phyloP scores from a whole-genome alignment of 2,797 vertebrate species.

The Acanthurus tractus region DNA sequence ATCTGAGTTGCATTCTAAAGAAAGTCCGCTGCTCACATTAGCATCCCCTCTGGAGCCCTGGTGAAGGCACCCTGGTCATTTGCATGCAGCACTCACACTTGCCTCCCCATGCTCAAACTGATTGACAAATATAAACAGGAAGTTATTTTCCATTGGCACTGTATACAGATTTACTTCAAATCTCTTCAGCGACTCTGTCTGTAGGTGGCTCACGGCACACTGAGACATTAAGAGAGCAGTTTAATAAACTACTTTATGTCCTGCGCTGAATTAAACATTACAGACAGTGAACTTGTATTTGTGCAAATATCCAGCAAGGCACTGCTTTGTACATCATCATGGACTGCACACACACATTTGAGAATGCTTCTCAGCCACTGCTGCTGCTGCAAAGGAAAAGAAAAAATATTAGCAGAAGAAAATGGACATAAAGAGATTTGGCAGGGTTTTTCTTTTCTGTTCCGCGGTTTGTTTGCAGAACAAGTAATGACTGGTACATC shows the following conservation, averaged over 20 bases:
- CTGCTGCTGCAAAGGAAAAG: not conserved
- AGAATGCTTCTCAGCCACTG: not conserved
- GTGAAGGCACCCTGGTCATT: constrained; percentile 58
- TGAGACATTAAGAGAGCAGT: constrained; percentile 41
- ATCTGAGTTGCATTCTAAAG: constrained; percentile 72
- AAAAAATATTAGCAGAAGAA: not conserved
- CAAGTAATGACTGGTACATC: not conserved
- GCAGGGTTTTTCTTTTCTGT: not conserved
- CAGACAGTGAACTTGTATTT: not conserved
- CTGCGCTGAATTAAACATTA: constrained; percentile 33
- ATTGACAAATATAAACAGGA: constrained; percentile 71
- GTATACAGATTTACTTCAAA: constrained; percentile 50
- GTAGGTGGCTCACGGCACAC: constrained; percentile 34
- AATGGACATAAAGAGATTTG: not conserved
- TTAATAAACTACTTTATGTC: constrained; percentile 34
- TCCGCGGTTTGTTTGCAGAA: not conserved
- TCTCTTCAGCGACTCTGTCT: constrained; percentile 48
- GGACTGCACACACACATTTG: constrained; percentile 19
- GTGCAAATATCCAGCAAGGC: constrained; percentile 21
- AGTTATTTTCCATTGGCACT: constrained; percentile 64
- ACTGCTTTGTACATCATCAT: not conserved
- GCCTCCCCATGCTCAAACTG: constrained; percentile 52
- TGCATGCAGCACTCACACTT: constrained; percentile 65
- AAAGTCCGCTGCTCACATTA: constrained; percentile 55
- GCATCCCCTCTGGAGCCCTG: constrained; percentile 54